phyloP scores from a whole-genome alignment of 2,113 vertebrate genomes.

The Meriones unguiculatus region DNA sequence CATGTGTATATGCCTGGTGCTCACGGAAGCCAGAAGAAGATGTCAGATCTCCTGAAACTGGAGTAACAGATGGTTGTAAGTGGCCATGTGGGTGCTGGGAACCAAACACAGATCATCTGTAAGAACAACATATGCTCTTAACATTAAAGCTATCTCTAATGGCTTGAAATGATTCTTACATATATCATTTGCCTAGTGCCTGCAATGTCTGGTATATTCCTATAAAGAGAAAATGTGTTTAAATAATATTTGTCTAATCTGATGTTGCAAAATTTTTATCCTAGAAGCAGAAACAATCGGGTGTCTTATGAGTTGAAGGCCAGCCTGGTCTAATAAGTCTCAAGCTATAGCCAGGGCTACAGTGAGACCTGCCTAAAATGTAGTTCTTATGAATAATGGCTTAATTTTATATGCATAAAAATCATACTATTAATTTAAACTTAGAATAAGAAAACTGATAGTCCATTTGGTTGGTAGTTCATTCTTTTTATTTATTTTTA shows the following conservation, averaged over 20 bases:
- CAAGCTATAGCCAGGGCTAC: background rate
- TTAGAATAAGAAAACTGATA: constrained; percentile 3
- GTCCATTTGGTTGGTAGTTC: background rate
- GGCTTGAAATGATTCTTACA: background rate
- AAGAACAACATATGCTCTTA: background rate
- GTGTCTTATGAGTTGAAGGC: background rate
- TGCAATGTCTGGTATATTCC: background rate
- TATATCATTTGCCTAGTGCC: background rate
- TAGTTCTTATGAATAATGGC: background rate
- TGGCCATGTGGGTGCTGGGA: background rate
- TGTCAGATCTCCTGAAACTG: background rate
- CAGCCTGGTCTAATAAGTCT: background rate
- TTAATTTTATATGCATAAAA: constrained; percentile 17
- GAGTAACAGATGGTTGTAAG: background rate
- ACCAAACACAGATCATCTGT: background rate
- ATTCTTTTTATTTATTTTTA: constrained; percentile 61
- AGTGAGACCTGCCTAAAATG: background rate
- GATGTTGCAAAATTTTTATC: background rate
- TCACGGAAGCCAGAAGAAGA: background rate
- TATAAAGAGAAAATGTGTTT: background rate
- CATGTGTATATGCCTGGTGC: background rate
- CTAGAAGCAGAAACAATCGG: background rate
- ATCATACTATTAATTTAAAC: constrained; percentile 48
- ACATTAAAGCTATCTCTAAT: background rate
- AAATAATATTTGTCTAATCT: background rate